These are phyloP conservation scores for Pseudochaenichthys georgianus DNA, from an alignment of 2,797 vertebrate genomes.

Conservation along the genomic window DNA sequence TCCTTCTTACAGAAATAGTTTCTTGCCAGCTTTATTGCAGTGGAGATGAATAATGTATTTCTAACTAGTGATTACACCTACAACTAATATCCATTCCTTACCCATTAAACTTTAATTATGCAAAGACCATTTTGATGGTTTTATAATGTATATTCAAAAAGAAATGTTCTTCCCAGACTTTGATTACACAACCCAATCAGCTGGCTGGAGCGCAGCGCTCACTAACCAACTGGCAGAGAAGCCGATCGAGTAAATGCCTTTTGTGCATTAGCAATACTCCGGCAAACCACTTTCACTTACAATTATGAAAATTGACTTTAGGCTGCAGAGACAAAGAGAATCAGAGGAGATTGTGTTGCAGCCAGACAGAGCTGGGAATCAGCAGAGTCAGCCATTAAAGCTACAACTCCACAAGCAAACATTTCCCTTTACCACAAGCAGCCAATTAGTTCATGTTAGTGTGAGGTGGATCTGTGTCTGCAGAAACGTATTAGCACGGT, in stretches of 20 bases:
- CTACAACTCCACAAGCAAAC: conserved; percentile 35
- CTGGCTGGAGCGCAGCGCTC: conserved; percentile 28
- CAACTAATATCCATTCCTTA: neutral
- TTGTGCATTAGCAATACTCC: conserved; percentile 38
- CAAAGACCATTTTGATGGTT: neutral
- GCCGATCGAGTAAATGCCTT: conserved; percentile 50
- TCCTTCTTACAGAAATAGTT: conserved; percentile 23
- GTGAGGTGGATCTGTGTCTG: conserved; percentile 38
- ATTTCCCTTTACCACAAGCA: conserved; percentile 33
- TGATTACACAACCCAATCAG: conserved; percentile 49
- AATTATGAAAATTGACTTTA: conserved; percentile 51
- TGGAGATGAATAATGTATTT: conserved; percentile 32
- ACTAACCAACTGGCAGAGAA: conserved; percentile 39
- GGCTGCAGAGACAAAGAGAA: conserved; percentile 41
- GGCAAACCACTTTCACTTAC: conserved; percentile 47
- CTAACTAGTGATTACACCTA: conserved; percentile 6
- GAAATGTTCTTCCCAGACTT: conserved; percentile 8
- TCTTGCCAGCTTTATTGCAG: conserved; percentile 13
- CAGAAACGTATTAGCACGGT: conserved; percentile 56
- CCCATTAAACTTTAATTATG: conserved; percentile 40
- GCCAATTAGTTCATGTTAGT: conserved; percentile 60
- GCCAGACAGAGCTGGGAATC: conserved; percentile 43
- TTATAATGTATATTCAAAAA: conserved; percentile 14
- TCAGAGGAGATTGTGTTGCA: conserved; percentile 32
- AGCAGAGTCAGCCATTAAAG: conserved; percentile 33